phyloP scores from a whole-genome alignment of 2,797 vertebrate species.

The Rhinophrynus dorsalis region DNA sequence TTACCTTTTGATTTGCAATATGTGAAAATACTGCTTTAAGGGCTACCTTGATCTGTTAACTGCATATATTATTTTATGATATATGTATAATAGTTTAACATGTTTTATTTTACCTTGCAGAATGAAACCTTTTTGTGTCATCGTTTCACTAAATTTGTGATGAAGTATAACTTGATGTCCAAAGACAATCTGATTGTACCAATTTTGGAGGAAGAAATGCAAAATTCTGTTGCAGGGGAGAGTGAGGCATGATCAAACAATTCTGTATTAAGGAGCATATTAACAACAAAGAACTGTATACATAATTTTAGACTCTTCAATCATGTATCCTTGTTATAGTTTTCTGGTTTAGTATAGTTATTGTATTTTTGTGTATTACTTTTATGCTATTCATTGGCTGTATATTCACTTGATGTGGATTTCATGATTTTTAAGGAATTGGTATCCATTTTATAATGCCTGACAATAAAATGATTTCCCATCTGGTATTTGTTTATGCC shows the following conservation, averaged over 20 bases:
- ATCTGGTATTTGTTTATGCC: slow-evolving; percentile 77
- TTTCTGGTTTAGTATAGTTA: slow-evolving; percentile 69
- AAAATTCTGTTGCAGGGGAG: slow-evolving; percentile 83
- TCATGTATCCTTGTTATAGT: slow-evolving; percentile 69
- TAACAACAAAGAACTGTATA: slow-evolving; percentile 72
- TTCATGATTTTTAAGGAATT: slow-evolving; percentile 75
- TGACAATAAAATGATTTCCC: slow-evolving; percentile 78
- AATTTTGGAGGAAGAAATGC: slow-evolving; percentile 94
- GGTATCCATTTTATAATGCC: slow-evolving; percentile 75
- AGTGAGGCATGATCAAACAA: slow-evolving; percentile 85
- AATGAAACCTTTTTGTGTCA: slow-evolving; percentile 98
- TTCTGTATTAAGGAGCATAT: slow-evolving; percentile 58
- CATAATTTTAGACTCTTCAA: slow-evolving; percentile 75
- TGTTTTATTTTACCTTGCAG: slow-evolving; percentile 63
- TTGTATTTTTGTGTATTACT: slow-evolving; percentile 72
- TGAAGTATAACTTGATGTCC: slow-evolving; percentile 99
- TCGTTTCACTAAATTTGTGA: slow-evolving; percentile 97
- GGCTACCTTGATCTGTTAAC: too few species aligned
- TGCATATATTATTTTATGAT: too few species aligned
- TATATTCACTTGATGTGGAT: slow-evolving; percentile 71
- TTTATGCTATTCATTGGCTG: slow-evolving; percentile 76
- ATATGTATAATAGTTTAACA: too few species aligned
- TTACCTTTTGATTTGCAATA: too few species aligned
- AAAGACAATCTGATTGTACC: slow-evolving; percentile 99
- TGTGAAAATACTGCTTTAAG: too few species aligned